These are phyloP conservation scores for Lutjanus erythropterus DNA, from an alignment of 2,113 vertebrate species.

Conservation along the genomic window DNA sequence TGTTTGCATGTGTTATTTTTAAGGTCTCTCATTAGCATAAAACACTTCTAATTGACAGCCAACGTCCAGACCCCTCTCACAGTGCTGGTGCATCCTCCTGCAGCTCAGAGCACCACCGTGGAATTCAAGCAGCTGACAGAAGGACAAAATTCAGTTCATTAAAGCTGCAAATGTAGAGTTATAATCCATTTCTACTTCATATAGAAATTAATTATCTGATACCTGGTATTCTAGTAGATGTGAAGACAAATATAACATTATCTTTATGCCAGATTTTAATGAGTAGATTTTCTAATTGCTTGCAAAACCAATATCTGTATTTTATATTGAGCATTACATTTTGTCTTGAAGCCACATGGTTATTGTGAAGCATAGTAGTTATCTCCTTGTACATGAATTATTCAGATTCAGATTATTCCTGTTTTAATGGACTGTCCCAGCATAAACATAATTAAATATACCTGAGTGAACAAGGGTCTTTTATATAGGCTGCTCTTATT, in stretches of 20 bases:
- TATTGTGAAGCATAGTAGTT: not conserved
- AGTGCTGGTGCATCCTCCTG: not conserved
- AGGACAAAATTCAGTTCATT: not conserved
- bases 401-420: not conserved
- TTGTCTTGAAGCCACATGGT: not conserved
- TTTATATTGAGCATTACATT: too few relatives aligned
- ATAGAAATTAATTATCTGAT: not conserved
- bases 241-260: not conserved
- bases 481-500: not conserved
- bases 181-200: not conserved
- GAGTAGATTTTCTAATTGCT: not conserved
- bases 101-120: not conserved
- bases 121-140: not conserved
- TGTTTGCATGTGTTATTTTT: not conserved
- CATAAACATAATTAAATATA: not conserved
- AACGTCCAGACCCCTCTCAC: slow-evolving; percentile 8
- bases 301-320: not conserved
- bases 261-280: not conserved
- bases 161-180: not conserved
- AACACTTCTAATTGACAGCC: not conserved
- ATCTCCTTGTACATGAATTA: not conserved
- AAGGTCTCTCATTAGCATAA: not conserved
- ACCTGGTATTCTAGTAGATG: not conserved
- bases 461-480: not conserved
- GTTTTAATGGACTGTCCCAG: not conserved